A percentile compares a stretch with the other conserved stretches of the same genome.
Conservation (phyloP, 2,113 vertebrate species). For the Elephas maximus region DNA sequence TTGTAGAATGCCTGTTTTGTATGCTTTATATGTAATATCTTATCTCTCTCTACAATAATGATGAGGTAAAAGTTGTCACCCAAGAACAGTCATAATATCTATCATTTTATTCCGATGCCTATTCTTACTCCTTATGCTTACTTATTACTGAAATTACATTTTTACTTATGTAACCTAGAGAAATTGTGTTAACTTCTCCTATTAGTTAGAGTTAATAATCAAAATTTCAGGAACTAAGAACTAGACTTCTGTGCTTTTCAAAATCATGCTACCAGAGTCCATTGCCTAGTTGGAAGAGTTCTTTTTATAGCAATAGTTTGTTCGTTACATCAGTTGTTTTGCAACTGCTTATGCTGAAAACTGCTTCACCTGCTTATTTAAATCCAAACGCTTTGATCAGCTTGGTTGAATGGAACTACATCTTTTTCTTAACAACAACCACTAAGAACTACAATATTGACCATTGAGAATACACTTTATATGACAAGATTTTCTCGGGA, state of each 20-base stretch:
- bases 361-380: background rate
- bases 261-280: background rate
- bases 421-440: background rate
- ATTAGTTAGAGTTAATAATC: background rate
- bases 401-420: background rate
- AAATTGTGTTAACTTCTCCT: too few species aligned
- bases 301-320: background rate
- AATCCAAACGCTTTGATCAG: background rate
- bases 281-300: background rate
- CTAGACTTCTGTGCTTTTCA: background rate
- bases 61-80: too few species aligned
- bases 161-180: too few species aligned
- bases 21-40: too few species aligned
- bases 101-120: too few species aligned
- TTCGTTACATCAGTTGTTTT: background rate
- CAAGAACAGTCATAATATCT: too few species aligned
- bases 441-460: background rate
- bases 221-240: background rate
- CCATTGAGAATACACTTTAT: background rate
- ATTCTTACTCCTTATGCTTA: too few species aligned
- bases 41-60: too few species aligned
- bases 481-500: background rate
- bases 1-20: too few species aligned
- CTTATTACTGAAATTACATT: too few species aligned
- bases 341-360: background rate